phyloP scores from a whole-genome alignment of 2,113 vertebrate species.

The Bolborhynchus lineola region DNA sequence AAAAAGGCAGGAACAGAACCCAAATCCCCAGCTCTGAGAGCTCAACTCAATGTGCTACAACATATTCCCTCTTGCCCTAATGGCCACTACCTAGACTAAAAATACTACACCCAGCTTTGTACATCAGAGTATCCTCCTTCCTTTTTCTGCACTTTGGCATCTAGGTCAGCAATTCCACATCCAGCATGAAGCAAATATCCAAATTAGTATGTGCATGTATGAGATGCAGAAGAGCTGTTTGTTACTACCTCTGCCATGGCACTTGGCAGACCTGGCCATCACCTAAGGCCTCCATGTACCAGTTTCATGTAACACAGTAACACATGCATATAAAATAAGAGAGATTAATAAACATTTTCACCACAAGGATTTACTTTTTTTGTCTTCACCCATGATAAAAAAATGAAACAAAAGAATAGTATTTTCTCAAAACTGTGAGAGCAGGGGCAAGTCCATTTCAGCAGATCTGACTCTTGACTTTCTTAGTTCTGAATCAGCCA shows the following conservation, averaged over 20 bases:
- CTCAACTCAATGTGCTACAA: neutral
- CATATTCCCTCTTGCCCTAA: neutral
- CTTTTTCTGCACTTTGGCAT: neutral
- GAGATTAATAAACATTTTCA: neutral
- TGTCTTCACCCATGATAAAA: neutral
- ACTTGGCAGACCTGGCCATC: neutral
- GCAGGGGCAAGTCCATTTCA: neutral
- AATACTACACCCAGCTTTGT: neutral
- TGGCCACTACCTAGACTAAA: neutral
- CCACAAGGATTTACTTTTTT: neutral
- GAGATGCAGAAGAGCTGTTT: neutral
- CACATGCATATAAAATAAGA: fast-evolving
- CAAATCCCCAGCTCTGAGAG: neutral
- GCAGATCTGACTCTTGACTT: neutral
- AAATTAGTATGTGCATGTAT: too few relatives aligned
- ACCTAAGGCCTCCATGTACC: neutral
- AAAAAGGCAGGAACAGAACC: neutral
- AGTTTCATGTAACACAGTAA: neutral
- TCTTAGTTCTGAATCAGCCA: neutral
- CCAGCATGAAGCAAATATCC: neutral
- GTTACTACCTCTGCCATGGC: neutral
- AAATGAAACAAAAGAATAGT: neutral
- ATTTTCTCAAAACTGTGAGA: neutral
- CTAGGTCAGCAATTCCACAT: neutral
- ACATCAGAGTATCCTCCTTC: neutral